A percentile compares a stretch with the other conserved stretches of the same genome.
phyloP scores from a whole-genome alignment of 2,888 invertebrate species.

The Heliconius ismenius region DNA sequence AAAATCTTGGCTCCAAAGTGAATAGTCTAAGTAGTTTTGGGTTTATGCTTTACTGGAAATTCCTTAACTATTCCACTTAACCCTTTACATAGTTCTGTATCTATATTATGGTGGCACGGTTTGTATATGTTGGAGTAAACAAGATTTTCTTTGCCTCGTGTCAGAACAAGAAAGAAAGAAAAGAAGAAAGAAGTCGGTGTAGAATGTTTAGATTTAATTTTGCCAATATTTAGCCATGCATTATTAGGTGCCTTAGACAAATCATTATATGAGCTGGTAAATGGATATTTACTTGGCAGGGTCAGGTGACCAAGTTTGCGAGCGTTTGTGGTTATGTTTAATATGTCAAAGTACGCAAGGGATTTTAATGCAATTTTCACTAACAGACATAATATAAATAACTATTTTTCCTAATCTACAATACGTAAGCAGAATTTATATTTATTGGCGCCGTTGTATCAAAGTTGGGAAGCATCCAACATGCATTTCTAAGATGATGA shows the following conservation, averaged over 20 bases:
- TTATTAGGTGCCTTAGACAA: not conserved
- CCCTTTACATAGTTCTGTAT: slow-evolving; percentile 10
- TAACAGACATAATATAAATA: not conserved
- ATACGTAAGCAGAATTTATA: not conserved
- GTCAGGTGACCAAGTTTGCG: not conserved
- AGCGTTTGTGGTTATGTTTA: not conserved
- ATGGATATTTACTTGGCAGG: not conserved
- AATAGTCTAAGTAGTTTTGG: slow-evolving; percentile 17
- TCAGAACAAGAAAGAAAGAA: not conserved
- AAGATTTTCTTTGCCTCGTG: not conserved
- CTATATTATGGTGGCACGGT: not conserved
- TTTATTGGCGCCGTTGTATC: not conserved
- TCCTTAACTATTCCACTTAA: slow-evolving; percentile 17
- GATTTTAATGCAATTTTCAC: not conserved
- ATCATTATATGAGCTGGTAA: not conserved
- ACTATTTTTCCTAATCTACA: not conserved
- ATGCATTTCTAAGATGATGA: not conserved
- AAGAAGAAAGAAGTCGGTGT: not conserved
- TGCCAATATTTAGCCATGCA: not conserved
- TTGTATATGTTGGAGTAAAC: not conserved
- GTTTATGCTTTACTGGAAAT: slow-evolving; percentile 4
- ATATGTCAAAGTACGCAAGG: too few relatives aligned
- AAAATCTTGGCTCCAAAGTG: slow-evolving; percentile 10
- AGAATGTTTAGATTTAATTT: not conserved
- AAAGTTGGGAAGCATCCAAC: not conserved